phyloP scores from a whole-genome alignment of 1,140 invertebrate species.

The Hylaeus volcanicus region DNA sequence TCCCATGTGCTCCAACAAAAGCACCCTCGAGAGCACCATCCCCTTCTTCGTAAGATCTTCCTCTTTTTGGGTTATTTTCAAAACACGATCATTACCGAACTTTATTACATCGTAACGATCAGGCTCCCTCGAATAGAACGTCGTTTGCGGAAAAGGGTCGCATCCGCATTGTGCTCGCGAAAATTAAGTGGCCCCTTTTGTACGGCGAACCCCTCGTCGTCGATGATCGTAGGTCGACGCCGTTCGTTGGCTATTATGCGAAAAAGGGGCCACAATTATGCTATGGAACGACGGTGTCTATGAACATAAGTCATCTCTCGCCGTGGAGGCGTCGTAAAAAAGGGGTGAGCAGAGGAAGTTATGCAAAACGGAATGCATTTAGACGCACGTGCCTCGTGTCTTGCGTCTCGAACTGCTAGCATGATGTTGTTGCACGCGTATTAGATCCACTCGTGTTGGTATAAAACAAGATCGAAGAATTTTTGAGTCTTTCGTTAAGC shows the following conservation, averaged over 20 bases:
- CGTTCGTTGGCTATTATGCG: constrained; percentile 48
- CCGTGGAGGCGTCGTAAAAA: constrained; percentile 49
- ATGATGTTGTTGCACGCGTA: not conserved
- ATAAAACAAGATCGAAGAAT: not conserved
- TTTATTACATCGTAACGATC: constrained; percentile 65
- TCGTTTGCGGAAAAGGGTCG: constrained; percentile 58
- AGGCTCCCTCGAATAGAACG: constrained; percentile 28
- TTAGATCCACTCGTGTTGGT: not conserved
- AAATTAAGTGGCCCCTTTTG: constrained; percentile 59
- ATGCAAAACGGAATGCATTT: constrained; percentile 9
- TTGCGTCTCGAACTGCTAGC: not conserved
- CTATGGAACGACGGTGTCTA: constrained; percentile 43
- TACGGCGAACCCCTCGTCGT: not conserved
- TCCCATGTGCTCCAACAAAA: not conserved
- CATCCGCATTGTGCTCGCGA: constrained; percentile 51
- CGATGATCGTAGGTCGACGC: constrained; percentile 39
- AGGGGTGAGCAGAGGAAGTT: constrained; percentile 30
- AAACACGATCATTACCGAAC: constrained; percentile 53
- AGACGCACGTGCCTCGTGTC: constrained; percentile 10
- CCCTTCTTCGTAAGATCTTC: not conserved
- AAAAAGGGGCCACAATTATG: constrained; percentile 51
- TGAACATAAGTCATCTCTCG: constrained; percentile 65
- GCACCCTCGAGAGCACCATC: no score
- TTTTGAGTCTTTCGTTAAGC: not conserved
- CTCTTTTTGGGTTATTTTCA: constrained; percentile 33